phyloP scores from a whole-genome alignment of 1,140 invertebrate genomes.

The Frieseomelitta varia region DNA sequence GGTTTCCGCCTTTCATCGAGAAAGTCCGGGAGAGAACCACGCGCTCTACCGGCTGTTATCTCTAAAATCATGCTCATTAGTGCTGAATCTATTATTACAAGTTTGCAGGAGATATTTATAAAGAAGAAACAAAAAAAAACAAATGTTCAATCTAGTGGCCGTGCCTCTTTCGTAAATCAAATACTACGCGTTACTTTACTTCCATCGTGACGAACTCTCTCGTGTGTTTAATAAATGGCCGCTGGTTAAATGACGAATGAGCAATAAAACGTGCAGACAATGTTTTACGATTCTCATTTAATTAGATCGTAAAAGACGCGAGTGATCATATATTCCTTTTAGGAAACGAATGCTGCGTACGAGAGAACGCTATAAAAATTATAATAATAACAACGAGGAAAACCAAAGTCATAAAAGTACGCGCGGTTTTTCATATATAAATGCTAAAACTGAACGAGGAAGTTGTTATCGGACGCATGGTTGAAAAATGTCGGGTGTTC shows the following conservation, averaged over 20 bases:
- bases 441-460: background rate
- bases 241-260: background rate
- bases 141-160: slow-evolving; percentile 14
- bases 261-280: background rate
- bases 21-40: slow-evolving; percentile 36
- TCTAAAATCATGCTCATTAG: slow-evolving; percentile 30
- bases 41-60: slow-evolving; percentile 3
- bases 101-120: slow-evolving; percentile 1
- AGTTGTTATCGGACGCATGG: background rate
- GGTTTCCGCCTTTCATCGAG: slow-evolving; percentile 9
- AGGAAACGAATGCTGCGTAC: background rate
- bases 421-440: slow-evolving; percentile 19
- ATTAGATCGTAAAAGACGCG: background rate
- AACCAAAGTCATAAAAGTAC: background rate
- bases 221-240: slow-evolving; percentile 5
- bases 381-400: no score
- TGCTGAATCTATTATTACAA: slow-evolving; percentile 29
- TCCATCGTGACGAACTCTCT: slow-evolving; percentile 5
- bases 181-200: background rate
- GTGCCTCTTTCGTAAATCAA: background rate
- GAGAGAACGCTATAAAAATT: background rate
- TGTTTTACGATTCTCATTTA: background rate
- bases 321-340: no score
- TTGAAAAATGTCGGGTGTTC: background rate
- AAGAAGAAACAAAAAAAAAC: no score